These are phyloP conservation scores for Sinhomidia bicolor DNA, from an alignment of 2,888 invertebrate species.

Conservation along the genomic window DNA sequence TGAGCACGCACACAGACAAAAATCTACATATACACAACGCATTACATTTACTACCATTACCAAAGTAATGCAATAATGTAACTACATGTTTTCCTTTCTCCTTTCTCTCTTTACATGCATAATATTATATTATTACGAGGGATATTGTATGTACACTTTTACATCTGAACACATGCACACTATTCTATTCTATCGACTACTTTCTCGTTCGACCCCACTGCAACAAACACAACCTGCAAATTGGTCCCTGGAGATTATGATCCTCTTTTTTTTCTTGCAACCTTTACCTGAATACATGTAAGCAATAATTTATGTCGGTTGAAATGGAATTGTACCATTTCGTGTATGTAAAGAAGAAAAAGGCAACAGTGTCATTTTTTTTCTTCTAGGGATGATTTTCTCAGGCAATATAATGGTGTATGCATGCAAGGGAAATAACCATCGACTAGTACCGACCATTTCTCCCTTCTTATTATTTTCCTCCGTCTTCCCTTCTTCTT, in stretches of 20 bases:
- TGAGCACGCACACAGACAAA: constrained; percentile 36
- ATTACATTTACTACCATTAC: constrained; percentile 45
- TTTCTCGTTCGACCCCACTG: constrained; percentile 12
- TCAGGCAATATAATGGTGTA: constrained; percentile 21
- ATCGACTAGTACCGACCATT: too few species aligned
- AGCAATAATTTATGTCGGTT: constrained; percentile 68
- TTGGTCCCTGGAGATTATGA: constrained; percentile 63
- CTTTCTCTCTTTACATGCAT: too few species aligned
- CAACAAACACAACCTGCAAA: constrained; percentile 59
- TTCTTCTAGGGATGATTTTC: background rate
- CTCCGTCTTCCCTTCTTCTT: background rate
- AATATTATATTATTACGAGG: too few species aligned
- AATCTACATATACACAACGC: constrained; percentile 12
- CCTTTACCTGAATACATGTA: constrained; percentile 71
- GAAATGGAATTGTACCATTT: constrained; percentile 52
- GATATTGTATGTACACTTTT: too few species aligned
- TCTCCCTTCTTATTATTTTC: too few species aligned
- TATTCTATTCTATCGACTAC: background rate
- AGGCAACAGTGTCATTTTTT: constrained; percentile 25
- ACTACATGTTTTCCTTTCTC: constrained; percentile 8
- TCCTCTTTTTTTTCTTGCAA: constrained; percentile 67
- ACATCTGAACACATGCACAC: background rate
- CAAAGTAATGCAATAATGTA: constrained; percentile 51
- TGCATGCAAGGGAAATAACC: background rate
- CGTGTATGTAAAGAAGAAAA: background rate